Base-by-base conservation (phyloP, 2,888 invertebrate species). In the Lepeophtheirus nordmannii region DNA sequence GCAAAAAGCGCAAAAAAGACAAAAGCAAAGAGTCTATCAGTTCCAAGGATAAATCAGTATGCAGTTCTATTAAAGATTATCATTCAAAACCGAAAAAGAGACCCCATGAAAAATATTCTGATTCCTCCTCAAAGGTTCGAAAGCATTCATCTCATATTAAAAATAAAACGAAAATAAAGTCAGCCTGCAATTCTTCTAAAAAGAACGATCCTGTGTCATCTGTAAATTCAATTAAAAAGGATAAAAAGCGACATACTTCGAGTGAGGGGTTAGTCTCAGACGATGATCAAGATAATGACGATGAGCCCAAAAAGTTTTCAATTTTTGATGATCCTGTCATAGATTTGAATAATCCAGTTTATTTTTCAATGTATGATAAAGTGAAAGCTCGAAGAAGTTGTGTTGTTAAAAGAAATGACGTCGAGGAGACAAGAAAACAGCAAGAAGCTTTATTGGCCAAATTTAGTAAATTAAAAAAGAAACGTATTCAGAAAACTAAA, bases 301-400 rank as follows among this genome's bases (percentile, higher is more conserved):
- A 60, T 40, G 56, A 68, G 38, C 57, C 62, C 17, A 68, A 65
- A 17, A 68, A 68, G 41, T 62, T 67, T 40, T 90, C 89, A 67
- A 89, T 90, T 73, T 90, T 91, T 75, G 89, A 89, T 58, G 67
- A 65, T 1, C 65, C 65, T 30, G 57, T 67, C 74, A 89, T 90
- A 67, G 83, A 88, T 58, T 86, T 87, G 73, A 89, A 89, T 73
- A 89, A 86, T 68, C 90, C 91, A 1, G 84, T 86, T 11, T 92
- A 91, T 74, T 89, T 92, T 68, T 93, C 93, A 9, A 96, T 96
- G 94, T 96, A 96, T 75, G 94, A 94, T 74, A 94, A 94, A 71
- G 70, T 65, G 23, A 65, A 65, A 17, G 65, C 65, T 7, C 58
- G 65, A 14, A 46, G 65, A 37, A 68, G 68, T n/a, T 69, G 68